A percentile compares a stretch with the other conserved stretches of the same genome.
These are phyloP conservation scores for Acanthaster planci DNA, from an alignment of 35 echinoderm and acorn worm genomes.

Conservation along the genomic window DNA sequence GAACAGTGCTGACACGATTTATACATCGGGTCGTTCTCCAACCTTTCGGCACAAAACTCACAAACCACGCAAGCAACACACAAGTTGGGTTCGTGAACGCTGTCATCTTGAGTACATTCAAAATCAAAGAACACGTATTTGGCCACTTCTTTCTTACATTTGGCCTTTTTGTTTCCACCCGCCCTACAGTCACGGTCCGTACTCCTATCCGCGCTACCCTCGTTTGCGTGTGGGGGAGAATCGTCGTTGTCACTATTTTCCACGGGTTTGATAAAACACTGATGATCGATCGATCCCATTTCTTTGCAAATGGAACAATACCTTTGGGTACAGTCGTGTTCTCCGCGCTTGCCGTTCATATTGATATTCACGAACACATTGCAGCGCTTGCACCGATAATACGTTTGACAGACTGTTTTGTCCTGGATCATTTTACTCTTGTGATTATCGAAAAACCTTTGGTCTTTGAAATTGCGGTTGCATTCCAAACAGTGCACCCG, in stretches of 20 bases:
- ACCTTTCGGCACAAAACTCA: constrained; percentile 5
- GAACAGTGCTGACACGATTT: constrained; percentile 38
- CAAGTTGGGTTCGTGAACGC: constrained; percentile 53
- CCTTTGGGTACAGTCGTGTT: constrained; percentile 28
- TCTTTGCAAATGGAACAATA: constrained; percentile 32
- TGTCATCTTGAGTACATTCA: constrained; percentile 56
- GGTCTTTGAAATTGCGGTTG: constrained; percentile 40
- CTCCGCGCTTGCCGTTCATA: neutral
- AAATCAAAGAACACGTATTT: constrained; percentile 84
- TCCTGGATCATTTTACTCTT: neutral
- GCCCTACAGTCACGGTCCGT: neutral
- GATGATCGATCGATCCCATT: constrained; percentile 1
- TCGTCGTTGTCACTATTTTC: neutral
- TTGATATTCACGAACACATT: constrained; percentile 13
- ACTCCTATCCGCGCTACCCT: neutral
- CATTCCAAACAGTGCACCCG: constrained; percentile 30
- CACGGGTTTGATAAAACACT: constrained; percentile 38
- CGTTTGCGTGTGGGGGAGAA: neutral
- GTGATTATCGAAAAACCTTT: constrained; percentile 41
- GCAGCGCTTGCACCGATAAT: constrained; percentile 39
- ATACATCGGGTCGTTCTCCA: neutral
- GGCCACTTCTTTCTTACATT: neutral
- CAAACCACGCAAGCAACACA: constrained; percentile 64
- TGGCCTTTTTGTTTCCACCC: neutral
- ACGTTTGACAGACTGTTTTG: constrained; percentile 18